A percentile compares a stretch with the other conserved stretches of the same genome.
phyloP scores from a whole-genome alignment of 2,113 vertebrate genomes.

The Guaruba guarouba region DNA sequence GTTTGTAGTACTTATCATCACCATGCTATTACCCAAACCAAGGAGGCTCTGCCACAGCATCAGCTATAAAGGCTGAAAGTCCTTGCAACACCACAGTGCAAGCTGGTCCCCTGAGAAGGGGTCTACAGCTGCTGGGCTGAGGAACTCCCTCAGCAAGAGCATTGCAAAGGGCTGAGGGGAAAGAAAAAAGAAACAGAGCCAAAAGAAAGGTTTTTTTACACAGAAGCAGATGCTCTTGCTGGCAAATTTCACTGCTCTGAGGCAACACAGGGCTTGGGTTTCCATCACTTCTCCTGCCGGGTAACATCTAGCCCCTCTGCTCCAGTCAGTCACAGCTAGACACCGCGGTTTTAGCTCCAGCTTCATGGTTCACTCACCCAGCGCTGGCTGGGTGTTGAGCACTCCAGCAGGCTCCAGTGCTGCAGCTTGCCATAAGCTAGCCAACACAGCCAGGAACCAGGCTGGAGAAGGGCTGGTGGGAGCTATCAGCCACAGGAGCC shows the following conservation, averaged over 20 bases:
- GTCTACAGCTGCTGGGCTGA: neutral
- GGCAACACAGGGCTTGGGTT: neutral
- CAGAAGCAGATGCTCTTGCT: neutral
- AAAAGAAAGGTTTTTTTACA: neutral
- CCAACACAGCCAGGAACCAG: neutral
- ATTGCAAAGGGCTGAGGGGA: neutral
- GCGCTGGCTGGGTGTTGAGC: neutral
- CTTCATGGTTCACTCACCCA: rapidly evolving
- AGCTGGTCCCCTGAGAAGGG: rapidly evolving
- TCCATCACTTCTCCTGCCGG: neutral
- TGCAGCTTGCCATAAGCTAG: rapidly evolving
- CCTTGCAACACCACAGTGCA: rapidly evolving
- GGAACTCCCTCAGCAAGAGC: neutral
- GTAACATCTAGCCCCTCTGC: neutral
- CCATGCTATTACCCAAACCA: neutral
- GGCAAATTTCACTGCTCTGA: neutral
- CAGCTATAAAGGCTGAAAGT: neutral
- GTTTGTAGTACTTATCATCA: neutral
- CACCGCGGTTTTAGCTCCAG: rapidly evolving
- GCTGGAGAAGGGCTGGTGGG: neutral
- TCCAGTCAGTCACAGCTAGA: neutral
- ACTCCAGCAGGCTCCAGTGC: neutral
- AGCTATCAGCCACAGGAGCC: rapidly evolving
- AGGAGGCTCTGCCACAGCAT: neutral
- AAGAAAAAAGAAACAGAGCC: neutral